Evolutionary conservation across 2,113 vertebrate species (phyloP).

Genomic region (Lagopus muta): DNA sequence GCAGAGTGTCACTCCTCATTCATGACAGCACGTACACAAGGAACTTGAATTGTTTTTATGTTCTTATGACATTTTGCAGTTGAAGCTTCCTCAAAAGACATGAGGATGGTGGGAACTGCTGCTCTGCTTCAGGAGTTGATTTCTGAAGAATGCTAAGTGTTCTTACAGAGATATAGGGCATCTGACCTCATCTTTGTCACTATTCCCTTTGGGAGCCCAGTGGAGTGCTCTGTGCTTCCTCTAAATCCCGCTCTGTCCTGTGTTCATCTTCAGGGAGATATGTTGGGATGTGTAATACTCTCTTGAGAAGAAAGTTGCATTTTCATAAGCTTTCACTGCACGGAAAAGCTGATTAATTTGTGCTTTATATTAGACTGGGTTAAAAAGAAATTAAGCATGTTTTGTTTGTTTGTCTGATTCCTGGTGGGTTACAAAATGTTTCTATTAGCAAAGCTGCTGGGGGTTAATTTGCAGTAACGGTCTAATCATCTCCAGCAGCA

Average conservation of each 20-base stretch:
- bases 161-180: fast-evolving
- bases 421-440: conserved; percentile 42
- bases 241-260: background rate
- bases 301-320: background rate
- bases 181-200: background rate
- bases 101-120: background rate
- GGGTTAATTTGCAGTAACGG: conserved; percentile 60
- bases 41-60: background rate
- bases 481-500: conserved; percentile 22
- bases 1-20: background rate
- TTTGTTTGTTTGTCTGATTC: conserved; percentile 36
- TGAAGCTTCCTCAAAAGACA: background rate
- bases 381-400: conserved; percentile 32
- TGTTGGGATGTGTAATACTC: background rate
- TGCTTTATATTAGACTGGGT: background rate
- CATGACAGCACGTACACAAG: background rate
- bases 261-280: background rate
- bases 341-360: background rate
- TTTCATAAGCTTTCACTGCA: background rate
- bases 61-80: background rate
- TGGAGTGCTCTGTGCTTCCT: background rate
- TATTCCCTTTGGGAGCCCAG: background rate
- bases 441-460: conserved; percentile 54
- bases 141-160: background rate
- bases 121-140: background rate